Evolutionary conservation across 2,888 invertebrate species (phyloP), one percentile per base, ranked within the genome.

Genomic region (Gortyna flavago): DNA sequence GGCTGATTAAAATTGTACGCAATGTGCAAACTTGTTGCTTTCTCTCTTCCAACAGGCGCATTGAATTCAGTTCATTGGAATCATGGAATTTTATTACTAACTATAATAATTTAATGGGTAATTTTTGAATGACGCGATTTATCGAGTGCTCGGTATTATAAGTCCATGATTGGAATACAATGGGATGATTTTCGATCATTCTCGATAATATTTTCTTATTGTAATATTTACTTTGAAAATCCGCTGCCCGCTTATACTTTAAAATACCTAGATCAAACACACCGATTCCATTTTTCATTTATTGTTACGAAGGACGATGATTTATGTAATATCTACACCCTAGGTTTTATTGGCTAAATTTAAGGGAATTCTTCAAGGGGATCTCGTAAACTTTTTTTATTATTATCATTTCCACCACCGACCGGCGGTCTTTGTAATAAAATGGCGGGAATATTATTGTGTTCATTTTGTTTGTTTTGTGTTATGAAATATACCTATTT

Each of bases 321-420:
- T 96, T 96, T 95, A 95, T 95, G 94, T 93, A 94, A 95, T 94
- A 93, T 90, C 89, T 92, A 93, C 92, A 91, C 92, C 92, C 93
- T 92, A 93, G 93, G 90, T 95, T 95, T 95, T 95, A 96, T 95
- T 95, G 93, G 93, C 90, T 78, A 86, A 90, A 92, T 91, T 91
- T 89, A 90, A 90, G 89, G 88, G 86, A 88, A 92, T 91, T 91
- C 86, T 89, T 91, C 87, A 86, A 85, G 90, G 85, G 88, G 86
- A 88, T 88, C 88, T 92, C 92, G 89, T 94, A 93, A 93, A 92
- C 90, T 93, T 91, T 89, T 89, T 92, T 94, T 89, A 83, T 93
- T 94, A 93, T 92, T 93, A 93, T 93, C 91, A 91, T 92, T 92
- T 90, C 86, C 86, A 88, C 86, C 88, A 75, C 78, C 85, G 85